A percentile compares a stretch with the other conserved stretches of the same genome.
phyloP scores from a whole-genome alignment of 2,888 invertebrate species.

The Oxyscelio sp. region DNA sequence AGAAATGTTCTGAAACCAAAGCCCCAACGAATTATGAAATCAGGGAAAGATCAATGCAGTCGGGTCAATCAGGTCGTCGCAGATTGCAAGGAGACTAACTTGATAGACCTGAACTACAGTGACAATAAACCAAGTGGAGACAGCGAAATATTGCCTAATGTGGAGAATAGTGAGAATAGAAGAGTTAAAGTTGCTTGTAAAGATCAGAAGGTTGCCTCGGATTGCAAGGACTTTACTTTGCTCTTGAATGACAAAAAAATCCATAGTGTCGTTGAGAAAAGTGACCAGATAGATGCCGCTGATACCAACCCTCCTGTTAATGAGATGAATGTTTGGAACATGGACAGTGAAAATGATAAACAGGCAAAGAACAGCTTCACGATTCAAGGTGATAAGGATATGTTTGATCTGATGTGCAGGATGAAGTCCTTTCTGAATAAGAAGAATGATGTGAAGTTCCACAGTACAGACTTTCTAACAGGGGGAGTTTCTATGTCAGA shows the following conservation, averaged over 20 bases:
- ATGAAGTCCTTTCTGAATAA: constrained; percentile 57
- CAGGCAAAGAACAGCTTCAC: not conserved
- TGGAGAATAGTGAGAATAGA: not conserved
- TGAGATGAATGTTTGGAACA: not conserved
- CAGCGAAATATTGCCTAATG: not conserved
- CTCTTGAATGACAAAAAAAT: constrained; percentile 72
- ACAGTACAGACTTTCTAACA: not conserved
- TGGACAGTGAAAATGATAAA: not conserved
- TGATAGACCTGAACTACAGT: constrained; percentile 28
- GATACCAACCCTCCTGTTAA: not conserved
- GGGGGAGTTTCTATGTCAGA: not conserved
- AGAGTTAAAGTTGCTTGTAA: not conserved
- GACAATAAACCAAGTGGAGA: constrained; percentile 12
- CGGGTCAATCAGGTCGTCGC: no score
- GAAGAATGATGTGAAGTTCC: not conserved
- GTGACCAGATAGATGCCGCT: not conserved
- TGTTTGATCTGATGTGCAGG: constrained; percentile 36
- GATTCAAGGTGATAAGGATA: constrained; percentile 8
- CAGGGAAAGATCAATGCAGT: not conserved
- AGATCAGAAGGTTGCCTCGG: constrained; percentile 69
- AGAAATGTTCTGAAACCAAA: constrained; percentile 5
- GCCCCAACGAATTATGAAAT: constrained; percentile 16
- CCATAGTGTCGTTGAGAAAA: constrained; percentile 67
- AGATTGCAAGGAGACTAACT: constrained; percentile 22
- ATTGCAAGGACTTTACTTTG: constrained; percentile 80